phyloP scores from a whole-genome alignment of 2,797 vertebrate species.

The Sebastes iracundus region DNA sequence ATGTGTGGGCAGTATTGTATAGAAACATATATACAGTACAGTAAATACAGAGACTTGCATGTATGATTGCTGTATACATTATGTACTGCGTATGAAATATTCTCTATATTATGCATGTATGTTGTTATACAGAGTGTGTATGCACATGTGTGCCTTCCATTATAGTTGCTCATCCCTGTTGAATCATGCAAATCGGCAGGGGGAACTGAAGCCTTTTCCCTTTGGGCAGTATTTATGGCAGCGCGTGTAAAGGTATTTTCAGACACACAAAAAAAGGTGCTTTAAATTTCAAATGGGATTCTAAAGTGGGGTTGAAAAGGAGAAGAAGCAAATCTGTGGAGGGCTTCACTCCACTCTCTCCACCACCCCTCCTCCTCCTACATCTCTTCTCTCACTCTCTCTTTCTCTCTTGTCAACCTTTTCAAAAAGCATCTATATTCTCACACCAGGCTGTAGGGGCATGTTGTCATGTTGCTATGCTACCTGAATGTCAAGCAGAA shows the following conservation, averaged over 20 bases:
- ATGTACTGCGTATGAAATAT: constrained; percentile 6
- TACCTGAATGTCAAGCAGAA: constrained; percentile 85
- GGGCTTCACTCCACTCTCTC: constrained; percentile 44
- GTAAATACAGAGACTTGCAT: background rate
- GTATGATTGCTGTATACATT: constrained; percentile 17
- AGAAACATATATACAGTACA: background rate
- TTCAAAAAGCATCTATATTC: constrained; percentile 82
- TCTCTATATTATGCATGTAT: constrained; percentile 33
- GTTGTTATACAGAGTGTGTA: constrained; percentile 6
- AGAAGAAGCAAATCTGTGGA: constrained; percentile 65
- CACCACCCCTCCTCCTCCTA: background rate
- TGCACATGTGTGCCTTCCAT: constrained; percentile 32
- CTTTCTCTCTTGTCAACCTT: constrained; percentile 81
- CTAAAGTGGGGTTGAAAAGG: constrained; percentile 66
- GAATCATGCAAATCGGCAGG: constrained; percentile 61
- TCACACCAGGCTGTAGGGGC: constrained; percentile 77
- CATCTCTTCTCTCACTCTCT: constrained; percentile 38
- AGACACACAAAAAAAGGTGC: constrained; percentile 63
- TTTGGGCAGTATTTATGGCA: constrained; percentile 71
- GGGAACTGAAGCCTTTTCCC: constrained; percentile 37
- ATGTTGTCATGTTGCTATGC: constrained; percentile 85
- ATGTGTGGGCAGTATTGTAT: constrained; percentile 13
- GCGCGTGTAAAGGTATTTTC: constrained; percentile 77
- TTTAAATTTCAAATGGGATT: constrained; percentile 83
- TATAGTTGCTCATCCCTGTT: constrained; percentile 65